phyloP scores from a whole-genome alignment of 2,113 vertebrate genomes.

The Mus musculus region DNA sequence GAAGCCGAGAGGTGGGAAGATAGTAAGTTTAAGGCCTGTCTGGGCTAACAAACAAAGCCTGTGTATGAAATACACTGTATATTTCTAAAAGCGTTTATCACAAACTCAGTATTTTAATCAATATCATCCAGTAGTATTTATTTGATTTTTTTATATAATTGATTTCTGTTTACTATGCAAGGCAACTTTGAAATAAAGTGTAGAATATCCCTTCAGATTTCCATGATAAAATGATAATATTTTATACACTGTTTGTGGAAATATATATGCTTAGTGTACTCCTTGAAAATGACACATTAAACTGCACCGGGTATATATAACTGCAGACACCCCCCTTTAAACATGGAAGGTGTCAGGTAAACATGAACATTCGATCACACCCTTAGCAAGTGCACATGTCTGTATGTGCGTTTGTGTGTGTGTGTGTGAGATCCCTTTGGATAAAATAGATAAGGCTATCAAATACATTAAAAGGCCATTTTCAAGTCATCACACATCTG shows the following conservation, averaged over 20 bases:
- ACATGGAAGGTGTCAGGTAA: background rate
- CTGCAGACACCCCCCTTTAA: background rate
- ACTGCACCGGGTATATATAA: background rate
- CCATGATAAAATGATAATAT: background rate
- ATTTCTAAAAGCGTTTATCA: conserved; percentile 9
- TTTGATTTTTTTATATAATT: background rate
- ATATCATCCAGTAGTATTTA: background rate
- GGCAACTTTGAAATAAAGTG: conserved; percentile 13
- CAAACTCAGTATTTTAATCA: background rate
- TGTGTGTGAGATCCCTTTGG: background rate
- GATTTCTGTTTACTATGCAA: conserved; percentile 41
- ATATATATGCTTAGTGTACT: background rate
- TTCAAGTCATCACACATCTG: conserved; percentile 69
- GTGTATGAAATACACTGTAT: background rate
- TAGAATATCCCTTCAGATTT: background rate
- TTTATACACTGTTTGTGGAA: background rate
- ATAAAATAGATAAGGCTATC: background rate
- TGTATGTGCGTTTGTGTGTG: background rate
- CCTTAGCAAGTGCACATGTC: background rate
- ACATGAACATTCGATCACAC: background rate
- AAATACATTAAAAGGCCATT: conserved; percentile 28
- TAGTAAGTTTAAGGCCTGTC: background rate
- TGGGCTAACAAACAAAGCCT: background rate
- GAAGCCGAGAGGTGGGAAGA: background rate
- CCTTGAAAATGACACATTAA: conserved; percentile 48